Conservation (phyloP, 2,797 vertebrate species). For the Yasuhikotakia modesta region DNA sequence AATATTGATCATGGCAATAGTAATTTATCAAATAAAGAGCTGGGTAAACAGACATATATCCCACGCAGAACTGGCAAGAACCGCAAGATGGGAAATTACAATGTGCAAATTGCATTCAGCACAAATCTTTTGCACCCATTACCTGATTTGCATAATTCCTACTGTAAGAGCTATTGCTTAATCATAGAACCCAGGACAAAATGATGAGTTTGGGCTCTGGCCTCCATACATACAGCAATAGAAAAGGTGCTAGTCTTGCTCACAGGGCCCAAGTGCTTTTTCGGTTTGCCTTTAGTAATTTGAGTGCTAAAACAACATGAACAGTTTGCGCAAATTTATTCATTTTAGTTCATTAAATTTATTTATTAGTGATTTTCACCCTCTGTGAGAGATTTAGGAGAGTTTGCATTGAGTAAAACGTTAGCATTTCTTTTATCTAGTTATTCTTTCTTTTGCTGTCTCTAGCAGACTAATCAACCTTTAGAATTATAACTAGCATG, state of each 20-base stretch:
- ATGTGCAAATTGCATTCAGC: constrained; percentile 1
- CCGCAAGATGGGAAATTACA: not conserved
- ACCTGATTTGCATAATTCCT: not conserved
- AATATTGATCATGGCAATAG: not conserved
- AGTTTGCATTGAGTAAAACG: not conserved
- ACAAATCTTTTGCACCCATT: not conserved
- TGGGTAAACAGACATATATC: constrained; percentile 5
- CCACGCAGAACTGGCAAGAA: constrained; percentile 4
- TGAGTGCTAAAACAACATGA: not conserved
- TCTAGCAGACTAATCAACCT: not conserved
- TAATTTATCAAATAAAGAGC: constrained; percentile 6
- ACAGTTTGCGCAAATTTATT: not conserved
- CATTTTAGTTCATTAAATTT: too few species aligned
- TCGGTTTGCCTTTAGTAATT: not conserved
- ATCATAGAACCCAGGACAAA: not conserved
- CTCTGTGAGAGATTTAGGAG: not conserved
- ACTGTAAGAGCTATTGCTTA: not conserved
- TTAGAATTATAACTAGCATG: constrained; percentile 16
- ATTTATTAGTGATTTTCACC: not conserved
- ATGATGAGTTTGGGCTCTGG: not conserved
- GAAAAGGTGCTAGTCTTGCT: not conserved
- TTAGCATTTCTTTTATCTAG: not conserved
- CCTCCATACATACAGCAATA: not conserved
- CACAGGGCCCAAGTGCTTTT: not conserved
- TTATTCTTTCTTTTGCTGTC: not conserved